Evolutionary conservation across 2,888 invertebrate genomes (phyloP).

Genomic region (Pandemis corylana): DNA sequence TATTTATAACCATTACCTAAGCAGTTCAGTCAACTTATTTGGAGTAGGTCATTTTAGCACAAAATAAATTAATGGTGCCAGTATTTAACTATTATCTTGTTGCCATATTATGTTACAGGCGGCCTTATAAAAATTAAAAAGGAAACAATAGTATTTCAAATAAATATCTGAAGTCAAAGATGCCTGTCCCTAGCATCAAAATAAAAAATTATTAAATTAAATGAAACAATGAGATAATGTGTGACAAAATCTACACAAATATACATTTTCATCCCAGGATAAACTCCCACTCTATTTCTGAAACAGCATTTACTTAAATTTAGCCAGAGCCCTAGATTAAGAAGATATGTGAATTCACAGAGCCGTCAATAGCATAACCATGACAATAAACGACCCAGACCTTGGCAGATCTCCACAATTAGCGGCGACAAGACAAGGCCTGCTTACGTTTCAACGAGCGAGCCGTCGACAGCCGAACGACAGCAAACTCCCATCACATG

Average conservation of each 20-base stretch:
- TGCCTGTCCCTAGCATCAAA: too few species aligned
- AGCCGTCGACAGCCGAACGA: background rate
- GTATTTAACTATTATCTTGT: slow-evolving; percentile 14
- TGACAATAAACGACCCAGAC: slow-evolving; percentile 75
- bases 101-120: background rate
- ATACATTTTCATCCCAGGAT: slow-evolving; percentile 14
- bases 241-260: background rate
- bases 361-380: slow-evolving; percentile 52
- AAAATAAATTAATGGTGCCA: slow-evolving; percentile 11
- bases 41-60: slow-evolving; percentile 17
- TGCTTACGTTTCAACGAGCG: slow-evolving; percentile 50
- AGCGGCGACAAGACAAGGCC: slow-evolving; percentile 57
- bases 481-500: slow-evolving; percentile 11
- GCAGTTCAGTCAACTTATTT: slow-evolving; percentile 30
- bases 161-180: too few species aligned
- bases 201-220: background rate
- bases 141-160: too few species aligned
- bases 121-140: background rate
- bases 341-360: slow-evolving; percentile 44
- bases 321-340: slow-evolving; percentile 55
- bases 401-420: slow-evolving; percentile 81
- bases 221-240: background rate
- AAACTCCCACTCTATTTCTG: slow-evolving; percentile 42
- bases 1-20: slow-evolving; percentile 17
- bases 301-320: slow-evolving; percentile 49